Evolutionary conservation across 1,140 invertebrate genomes (phyloP), one percentile per base, ranked within the genome.

Genomic region (Bactericera cockerelli): DNA sequence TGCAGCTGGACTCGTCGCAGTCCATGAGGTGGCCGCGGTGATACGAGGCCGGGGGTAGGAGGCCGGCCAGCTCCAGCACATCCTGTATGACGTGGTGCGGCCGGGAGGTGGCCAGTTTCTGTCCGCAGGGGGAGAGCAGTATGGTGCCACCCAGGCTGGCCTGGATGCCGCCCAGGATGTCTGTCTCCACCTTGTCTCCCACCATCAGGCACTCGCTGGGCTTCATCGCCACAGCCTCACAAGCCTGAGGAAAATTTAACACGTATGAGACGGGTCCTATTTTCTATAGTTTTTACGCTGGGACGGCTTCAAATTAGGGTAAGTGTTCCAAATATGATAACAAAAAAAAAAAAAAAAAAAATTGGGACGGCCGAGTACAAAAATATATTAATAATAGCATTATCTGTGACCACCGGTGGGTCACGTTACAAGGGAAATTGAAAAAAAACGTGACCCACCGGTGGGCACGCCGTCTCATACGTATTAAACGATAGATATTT

Each of bases 151-250:
- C 81, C 49, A 90, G 68, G 62, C 82, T 79, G 22, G 86, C 84
- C 70, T 84, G 71, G 63, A 81, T 81, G 26, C 84, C 87, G 53
- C 87, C 87, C 78, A 76, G 75, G 62, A 91, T 90, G 71, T 90
- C 88, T 10, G 87, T 89, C 69, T 89, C 84, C 60, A 90, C 68
- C 68, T 87, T 88, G 67, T 90, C 88, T 10, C 87, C 87, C 64
- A 91, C 81, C 86, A 92, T 90, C 62, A 87, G 78, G 71, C 86
- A 89, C 63, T 81, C 77, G 16, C 77, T 69, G 0, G 87, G 80
- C 63, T 79, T 73, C 8, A 90, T 82, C 59, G 79, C 75, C 31
- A 90, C 76, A 64, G 75, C 77, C 65, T 81, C 77, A 72, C 84
- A 89, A 6, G 86, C 87, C 62, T 83, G 78, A 22, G 71, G 66